Evolutionary conservation across 2,797 vertebrate genomes (phyloP).

Genomic region (Anguilla marmorata): DNA sequence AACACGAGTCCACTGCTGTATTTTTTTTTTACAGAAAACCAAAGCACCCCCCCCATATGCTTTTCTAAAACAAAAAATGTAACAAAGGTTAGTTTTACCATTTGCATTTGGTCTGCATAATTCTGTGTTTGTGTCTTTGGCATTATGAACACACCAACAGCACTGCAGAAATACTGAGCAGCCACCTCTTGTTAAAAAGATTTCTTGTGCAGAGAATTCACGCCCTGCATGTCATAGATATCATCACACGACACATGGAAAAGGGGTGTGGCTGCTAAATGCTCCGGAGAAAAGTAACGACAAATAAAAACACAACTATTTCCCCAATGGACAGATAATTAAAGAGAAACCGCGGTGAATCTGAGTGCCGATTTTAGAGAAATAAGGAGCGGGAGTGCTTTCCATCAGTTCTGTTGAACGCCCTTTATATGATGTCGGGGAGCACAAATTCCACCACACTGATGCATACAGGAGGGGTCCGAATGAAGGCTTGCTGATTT

Average conservation of each 20-base stretch:
- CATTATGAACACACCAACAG: background rate
- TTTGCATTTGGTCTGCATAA: background rate
- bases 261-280: background rate
- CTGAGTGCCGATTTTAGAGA: background rate
- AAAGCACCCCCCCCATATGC: background rate
- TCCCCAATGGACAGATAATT: background rate
- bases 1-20: background rate
- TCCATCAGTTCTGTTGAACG: background rate
- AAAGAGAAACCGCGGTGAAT: background rate
- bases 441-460: conserved; percentile 4
- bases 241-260: background rate
- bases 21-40: background rate
- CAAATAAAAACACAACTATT: background rate
- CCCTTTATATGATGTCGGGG: background rate
- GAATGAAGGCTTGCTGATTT: background rate
- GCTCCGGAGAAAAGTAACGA: background rate
- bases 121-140: background rate
- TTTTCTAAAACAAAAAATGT: background rate
- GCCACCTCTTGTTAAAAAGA: background rate
- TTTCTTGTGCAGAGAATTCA: background rate
- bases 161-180: background rate
- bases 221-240: background rate
- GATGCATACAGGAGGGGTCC: background rate
- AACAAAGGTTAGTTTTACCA: background rate
- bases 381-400: background rate